Base-by-base conservation (phyloP, 2,797 vertebrate genomes). In the Lepus townsendii region DNA sequence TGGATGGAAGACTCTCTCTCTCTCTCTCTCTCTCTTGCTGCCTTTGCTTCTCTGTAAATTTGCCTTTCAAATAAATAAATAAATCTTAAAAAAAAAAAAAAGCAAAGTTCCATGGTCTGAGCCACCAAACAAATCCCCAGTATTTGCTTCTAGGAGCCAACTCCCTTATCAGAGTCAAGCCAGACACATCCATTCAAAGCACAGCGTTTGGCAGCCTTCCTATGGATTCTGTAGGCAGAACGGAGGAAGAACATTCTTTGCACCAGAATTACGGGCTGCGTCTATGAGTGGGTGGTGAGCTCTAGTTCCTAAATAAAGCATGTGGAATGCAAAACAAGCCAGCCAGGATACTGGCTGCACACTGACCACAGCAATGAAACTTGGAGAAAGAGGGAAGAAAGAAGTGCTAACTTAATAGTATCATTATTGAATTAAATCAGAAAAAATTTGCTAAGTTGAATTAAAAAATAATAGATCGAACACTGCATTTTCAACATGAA, bases 221-320 rank as follows among this genome's bases (percentile, higher is more conserved):
- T 68, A 7, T 27, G 30, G 73, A 52, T 52, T 63, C 88, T 35
- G 69, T 32, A 93, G 91, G 87, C 93, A 92, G 82, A 88, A 38
- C 57, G 86, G 42, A 82, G 68, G 68, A 91, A 91, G 68, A 84
- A 57, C 90, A 93, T 83, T 79, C 80, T 83, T 90, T 52, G 77
- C n/a, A 20, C 65, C 65, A 94, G 93, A 78, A 90, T 26, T 71
- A 73, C 80, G 42, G 89, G 50, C 66, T 26, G 0, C 12, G 17
- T 86, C 91, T 90, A 12, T 27, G 69, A 66, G 83, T 77, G 73
- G 94, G 93, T 75, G 83, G 88, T 8, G 27, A 86, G 80, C 60
- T 50, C 52, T n/a, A 65, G 65, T 35, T 93, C 72, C 85, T 90
- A 90, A 95, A 82, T 63, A 62, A 92, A 88, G 54, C 42, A 3